Evolutionary conservation across 2,113 vertebrate species (phyloP), one percentile per base, ranked within the genome.

Genomic region (Zapus hudsonius): DNA sequence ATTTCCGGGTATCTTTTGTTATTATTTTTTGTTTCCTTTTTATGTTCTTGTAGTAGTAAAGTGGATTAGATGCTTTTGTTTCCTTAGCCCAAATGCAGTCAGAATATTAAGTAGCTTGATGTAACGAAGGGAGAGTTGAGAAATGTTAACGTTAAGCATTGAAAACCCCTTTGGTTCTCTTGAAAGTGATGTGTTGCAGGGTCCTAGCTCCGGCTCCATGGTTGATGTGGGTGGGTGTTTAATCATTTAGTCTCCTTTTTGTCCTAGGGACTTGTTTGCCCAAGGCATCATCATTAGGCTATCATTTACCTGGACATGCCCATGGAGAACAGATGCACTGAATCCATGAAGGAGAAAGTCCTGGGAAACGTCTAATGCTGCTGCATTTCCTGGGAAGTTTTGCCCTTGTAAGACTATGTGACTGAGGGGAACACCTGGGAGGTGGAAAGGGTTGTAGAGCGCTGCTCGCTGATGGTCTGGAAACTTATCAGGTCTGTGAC

Each of bases 401-500:
- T 73, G 52, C 52, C 75, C 52, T 55, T 63, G 70, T 33, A 81
- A 70, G 42, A 55, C 25, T 17, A 52, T 10, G 27, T n/a, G 2
- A 13, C 61, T 0, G 2, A 23, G 79, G 52, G 5, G 23, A 20
- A 33, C 11, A 47, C 16, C 8, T 29, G 29, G 15, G 29, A 70
- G 57, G 15, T 8, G 19, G 40, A 63, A 70, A 73, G 55, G 47
- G 52, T 38, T 67, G 27, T 5, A 4, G 33, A 2, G 40, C 80
- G 61, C 64, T n/a, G 80, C 36, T 84, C 2, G 0, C 31, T 67
- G 70, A 38, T 22, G 38, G 82, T 63, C 59, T 64, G 47, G 90
- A 84, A 84, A 55, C 90, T 47, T 69, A 13, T 87, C 47, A 66
- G 73, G 59, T n/a, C 69, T 84, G 81, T 69, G 76, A 85, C 44